Base-by-base conservation (phyloP, 2,113 vertebrate genomes). In the Leptobrachium ailaonicum region DNA sequence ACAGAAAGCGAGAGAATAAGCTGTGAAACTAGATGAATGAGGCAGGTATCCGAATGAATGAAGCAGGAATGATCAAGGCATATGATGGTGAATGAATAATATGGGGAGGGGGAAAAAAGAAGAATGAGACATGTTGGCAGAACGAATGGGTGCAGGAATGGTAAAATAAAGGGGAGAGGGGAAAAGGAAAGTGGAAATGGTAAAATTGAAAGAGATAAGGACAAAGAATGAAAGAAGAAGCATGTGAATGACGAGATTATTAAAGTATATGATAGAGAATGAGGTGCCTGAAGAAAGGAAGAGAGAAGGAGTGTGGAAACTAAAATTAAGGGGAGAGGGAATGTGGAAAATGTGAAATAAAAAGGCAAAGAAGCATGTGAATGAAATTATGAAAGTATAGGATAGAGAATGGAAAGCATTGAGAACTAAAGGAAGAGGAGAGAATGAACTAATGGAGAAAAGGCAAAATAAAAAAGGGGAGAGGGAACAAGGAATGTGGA, bases 1-100 rank as follows among this genome's bases (percentile, higher is more conserved):
- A 0, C 71, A n/a, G 47, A 80, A 67, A 84, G 43, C 79, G 40
- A 11, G 40, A 42, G n/a, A 53, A 41, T 4, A 47, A 13, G 50
- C 20, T 32, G 20, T 32, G 20, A 32, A 32, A 32, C 20, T 32
- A n/a, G 54, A 14, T 6, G 42, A 8, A 32, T 11, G 6, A 20
- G n/a, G 12, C 13, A 40, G 9, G 3, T 32, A 32, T 32, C 20
- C 20, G 67, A 41, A 63, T 56, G 6, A 47, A 14, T 11, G 12
- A 2, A 53, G n/a, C 10, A 58, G 45, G 42, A 50, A 56, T 11
- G 13, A 10, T 42, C 41, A 43, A 53, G 12, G 64, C 54, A 12
- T 9, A 42, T 32, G 43, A 62, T 41, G 45, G 68, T 47, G 14
- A 41, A 60, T 53, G 7, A 11, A 73, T 41, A 54, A 41, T 41